Percentiles rank a stretch among this genome's conserved stretches.
These are phyloP conservation scores for Rhabdomys pumilio DNA, from an alignment of 2,797 vertebrate genomes.

Conservation along the genomic window DNA sequence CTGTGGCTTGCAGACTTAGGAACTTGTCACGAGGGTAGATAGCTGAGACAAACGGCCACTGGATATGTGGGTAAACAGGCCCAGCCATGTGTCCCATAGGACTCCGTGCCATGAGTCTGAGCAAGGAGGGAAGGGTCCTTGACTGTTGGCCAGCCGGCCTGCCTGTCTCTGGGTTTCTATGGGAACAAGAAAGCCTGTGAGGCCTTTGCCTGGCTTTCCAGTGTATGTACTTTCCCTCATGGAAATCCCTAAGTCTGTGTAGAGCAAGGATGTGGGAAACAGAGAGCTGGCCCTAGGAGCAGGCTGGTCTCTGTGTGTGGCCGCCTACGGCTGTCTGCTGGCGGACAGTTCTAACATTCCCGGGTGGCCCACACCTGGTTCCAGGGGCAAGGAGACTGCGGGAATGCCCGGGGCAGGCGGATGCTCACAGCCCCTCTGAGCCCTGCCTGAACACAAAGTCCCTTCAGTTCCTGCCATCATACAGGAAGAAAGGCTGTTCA, in stretches of 20 bases:
- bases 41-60: not conserved
- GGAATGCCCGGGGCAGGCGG: not conserved
- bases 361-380: conserved; percentile 1
- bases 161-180: not conserved
- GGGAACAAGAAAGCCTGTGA: not conserved
- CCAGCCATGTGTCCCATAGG: rapidly evolving
- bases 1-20: rapidly evolving
- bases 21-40: not conserved
- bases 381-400: not conserved
- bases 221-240: too few species aligned
- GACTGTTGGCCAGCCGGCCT: not conserved
- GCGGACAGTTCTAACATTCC: not conserved
- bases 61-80: not conserved
- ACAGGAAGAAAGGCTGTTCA: conserved; percentile 70
- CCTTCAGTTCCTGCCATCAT: not conserved
- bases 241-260: not conserved
- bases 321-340: not conserved
- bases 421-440: not conserved
- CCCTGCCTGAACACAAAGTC: conserved; percentile 65
- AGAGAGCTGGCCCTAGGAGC: not conserved
- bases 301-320: not conserved
- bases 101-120: not conserved
- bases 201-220: not conserved
- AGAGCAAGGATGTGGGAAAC: not conserved
- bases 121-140: too few species aligned